Evolutionary conservation across 2,113 vertebrate species (phyloP).

Genomic region (Motacilla tschutschensis): DNA sequence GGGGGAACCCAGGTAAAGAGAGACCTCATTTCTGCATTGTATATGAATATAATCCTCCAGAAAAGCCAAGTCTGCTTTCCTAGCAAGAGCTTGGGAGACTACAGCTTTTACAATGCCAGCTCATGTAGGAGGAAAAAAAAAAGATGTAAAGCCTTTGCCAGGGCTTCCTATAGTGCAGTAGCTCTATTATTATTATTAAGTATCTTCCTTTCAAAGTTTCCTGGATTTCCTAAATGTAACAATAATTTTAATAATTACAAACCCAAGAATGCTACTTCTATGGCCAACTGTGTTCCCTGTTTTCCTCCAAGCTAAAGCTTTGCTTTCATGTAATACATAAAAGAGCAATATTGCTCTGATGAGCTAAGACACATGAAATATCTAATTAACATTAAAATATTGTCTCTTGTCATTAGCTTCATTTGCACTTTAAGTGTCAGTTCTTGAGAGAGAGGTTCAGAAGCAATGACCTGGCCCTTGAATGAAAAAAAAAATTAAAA

Average conservation of each 20-base stretch:
- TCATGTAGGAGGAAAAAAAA: background rate
- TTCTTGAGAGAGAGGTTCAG: conserved; percentile 53
- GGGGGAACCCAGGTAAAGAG: background rate
- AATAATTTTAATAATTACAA: conserved; percentile 74
- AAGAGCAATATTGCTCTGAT: conserved; percentile 75
- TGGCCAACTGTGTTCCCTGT: conserved; percentile 54
- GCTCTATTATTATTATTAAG: conserved; percentile 40
- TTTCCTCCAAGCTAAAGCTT: conserved; percentile 73
- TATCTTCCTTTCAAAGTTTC: conserved; percentile 57
- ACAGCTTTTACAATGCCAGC: conserved; percentile 29
- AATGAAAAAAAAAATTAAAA: background rate
- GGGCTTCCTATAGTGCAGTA: conserved; percentile 2
- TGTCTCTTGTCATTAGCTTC: conserved; percentile 75
- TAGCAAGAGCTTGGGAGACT: background rate
- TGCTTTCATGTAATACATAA: conserved; percentile 76
- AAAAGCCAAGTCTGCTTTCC: background rate
- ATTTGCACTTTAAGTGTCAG: conserved; percentile 66
- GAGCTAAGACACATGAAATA: conserved; percentile 74
- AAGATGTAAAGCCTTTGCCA: background rate
- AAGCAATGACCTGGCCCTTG: conserved; percentile 62
- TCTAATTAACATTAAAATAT: conserved; percentile 79
- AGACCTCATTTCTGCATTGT: background rate
- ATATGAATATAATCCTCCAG: background rate
- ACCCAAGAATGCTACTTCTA: conserved; percentile 43
- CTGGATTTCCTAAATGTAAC: conserved; percentile 64